A percentile compares a stretch with the other conserved stretches of the same genome.
These are phyloP conservation scores for Trigoniulus corallinus DNA, from an alignment of 1,140 invertebrate species.

Conservation along the genomic window DNA sequence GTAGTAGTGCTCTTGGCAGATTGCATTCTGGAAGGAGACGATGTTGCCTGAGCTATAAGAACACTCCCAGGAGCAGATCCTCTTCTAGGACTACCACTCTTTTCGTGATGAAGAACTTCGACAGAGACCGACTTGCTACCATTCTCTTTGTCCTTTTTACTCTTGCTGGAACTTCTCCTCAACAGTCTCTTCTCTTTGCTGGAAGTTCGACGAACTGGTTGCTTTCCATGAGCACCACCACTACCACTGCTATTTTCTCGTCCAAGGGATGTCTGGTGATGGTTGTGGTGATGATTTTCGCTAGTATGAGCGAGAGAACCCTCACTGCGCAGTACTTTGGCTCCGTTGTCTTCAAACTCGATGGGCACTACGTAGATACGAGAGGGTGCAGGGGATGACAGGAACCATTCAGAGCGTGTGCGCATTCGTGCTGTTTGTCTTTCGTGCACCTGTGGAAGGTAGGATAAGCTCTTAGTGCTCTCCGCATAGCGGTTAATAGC, in stretches of 20 bases:
- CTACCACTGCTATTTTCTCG: constrained; percentile 14
- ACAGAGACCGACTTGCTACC: constrained; percentile 14
- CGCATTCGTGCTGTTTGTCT: constrained; percentile 81
- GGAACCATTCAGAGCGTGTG: constrained; percentile 85
- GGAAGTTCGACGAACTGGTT: constrained; percentile 40
- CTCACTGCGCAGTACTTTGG: constrained; percentile 1
- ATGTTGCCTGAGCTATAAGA: constrained; percentile 19
- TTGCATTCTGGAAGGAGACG: constrained; percentile 2
- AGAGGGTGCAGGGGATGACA: constrained; percentile 30
- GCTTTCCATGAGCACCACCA: constrained; percentile 37
- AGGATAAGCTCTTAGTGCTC: constrained; percentile 76
- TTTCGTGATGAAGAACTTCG: not conserved
- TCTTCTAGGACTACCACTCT: constrained; percentile 5
- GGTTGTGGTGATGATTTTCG: constrained; percentile 4
- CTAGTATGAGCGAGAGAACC: not conserved
- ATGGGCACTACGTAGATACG: constrained; percentile 5
- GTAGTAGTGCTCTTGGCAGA: constrained; percentile 14
- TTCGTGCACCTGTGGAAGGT: constrained; percentile 83
- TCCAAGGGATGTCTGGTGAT: constrained; percentile 8
- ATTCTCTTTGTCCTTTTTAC: constrained; percentile 40
- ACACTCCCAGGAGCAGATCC: constrained; percentile 1
- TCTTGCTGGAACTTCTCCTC: constrained; percentile 38
- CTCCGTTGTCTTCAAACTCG: constrained; percentile 4
- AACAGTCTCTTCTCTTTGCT: constrained; percentile 45
- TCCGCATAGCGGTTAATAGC: constrained; percentile 79